Conservation (phyloP, 2,888 invertebrate species). For the Cephus pygmeus region DNA sequence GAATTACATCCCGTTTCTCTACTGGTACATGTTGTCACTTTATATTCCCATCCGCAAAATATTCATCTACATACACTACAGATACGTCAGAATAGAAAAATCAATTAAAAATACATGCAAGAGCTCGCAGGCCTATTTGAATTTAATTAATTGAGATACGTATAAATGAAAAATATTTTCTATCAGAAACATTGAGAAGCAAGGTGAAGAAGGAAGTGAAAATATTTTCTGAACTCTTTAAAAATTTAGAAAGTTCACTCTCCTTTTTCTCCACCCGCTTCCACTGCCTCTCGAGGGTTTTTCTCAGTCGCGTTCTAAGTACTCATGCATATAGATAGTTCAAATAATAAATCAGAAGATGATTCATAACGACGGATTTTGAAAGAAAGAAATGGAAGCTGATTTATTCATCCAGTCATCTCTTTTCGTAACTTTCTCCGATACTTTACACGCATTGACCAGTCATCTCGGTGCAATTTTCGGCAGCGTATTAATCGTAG, state of each 20-base stretch:
- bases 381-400: not conserved
- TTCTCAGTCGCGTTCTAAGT: not conserved
- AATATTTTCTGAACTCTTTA: not conserved
- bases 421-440: slow-evolving; percentile 37
- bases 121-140: not conserved
- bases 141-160: not conserved
- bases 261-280: not conserved
- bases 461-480: slow-evolving; percentile 29
- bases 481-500: slow-evolving; percentile 35
- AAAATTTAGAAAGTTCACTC: not conserved
- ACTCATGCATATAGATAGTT: not conserved
- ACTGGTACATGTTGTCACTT: not conserved
- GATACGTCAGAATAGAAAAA: not conserved
- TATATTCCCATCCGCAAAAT: slow-evolving; percentile 12
- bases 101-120: not conserved
- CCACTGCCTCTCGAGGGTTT: not conserved
- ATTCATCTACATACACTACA: slow-evolving; percentile 16
- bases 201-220: not conserved
- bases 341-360: not conserved
- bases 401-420: not conserved
- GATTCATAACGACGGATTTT: slow-evolving; percentile 22
- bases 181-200: not conserved
- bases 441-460: slow-evolving; percentile 23
- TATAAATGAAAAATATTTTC: not conserved
- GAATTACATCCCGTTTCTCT: slow-evolving; percentile 15